Conservation (phyloP, 2,888 invertebrate species). For the Drosophila paramelanica region DNA sequence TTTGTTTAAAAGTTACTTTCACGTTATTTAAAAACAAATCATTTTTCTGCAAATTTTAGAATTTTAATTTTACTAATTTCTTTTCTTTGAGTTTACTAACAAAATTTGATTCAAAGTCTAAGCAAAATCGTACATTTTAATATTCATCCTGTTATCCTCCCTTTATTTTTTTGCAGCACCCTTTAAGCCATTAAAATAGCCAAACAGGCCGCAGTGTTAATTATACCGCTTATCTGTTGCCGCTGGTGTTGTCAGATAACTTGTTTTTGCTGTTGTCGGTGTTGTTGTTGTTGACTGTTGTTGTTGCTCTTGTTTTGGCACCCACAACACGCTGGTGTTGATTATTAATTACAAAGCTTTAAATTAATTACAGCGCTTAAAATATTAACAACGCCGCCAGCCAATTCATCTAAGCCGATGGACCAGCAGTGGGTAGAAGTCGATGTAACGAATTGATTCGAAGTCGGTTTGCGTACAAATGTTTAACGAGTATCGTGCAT, state of each 20-base stretch:
- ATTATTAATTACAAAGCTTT: conserved; percentile 79
- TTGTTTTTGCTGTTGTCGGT: conserved; percentile 16
- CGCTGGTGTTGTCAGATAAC: conserved; percentile 29
- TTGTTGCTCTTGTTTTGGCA: conserved; percentile 22
- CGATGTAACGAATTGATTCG: conserved; percentile 56
- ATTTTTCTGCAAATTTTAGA: too few species aligned
- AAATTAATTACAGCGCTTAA: conserved; percentile 77
- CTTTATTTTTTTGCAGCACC: neutral
- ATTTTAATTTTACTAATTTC: too few species aligned
- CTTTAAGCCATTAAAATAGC: conserved; percentile 58
- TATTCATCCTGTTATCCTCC: conserved; percentile 10
- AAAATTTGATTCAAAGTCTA: neutral
- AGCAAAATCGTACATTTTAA: conserved; percentile 9
- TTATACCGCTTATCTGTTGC: conserved; percentile 71
- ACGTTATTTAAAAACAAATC: too few species aligned
- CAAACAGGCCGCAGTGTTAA: conserved; percentile 74
- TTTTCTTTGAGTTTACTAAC: neutral
- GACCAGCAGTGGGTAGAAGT: conserved; percentile 2
- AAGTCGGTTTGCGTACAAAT: conserved; percentile 18
- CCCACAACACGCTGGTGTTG: conserved; percentile 60
- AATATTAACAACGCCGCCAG: conserved; percentile 67
- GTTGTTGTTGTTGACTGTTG: conserved; percentile 13
- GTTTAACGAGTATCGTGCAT: neutral
- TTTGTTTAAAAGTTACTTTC: too few species aligned
- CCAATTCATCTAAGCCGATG: conserved; percentile 31